phyloP scores from a whole-genome alignment of 2,888 invertebrate genomes.

The Villa cingulata region DNA sequence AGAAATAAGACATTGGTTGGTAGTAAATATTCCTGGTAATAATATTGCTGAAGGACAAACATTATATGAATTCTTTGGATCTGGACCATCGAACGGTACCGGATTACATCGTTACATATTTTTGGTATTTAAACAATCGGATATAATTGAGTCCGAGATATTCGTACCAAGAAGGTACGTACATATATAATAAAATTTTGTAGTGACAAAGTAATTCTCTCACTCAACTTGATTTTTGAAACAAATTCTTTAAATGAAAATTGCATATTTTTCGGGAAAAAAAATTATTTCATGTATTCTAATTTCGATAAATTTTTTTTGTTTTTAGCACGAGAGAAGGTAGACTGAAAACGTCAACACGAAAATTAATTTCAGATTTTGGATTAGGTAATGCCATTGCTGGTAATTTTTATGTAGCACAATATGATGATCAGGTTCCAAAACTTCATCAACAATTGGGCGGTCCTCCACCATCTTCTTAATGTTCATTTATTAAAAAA shows the following conservation, averaged over 20 bases:
- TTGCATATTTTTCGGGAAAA: no score
- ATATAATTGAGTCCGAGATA: constrained; percentile 6
- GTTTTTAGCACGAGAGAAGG: constrained; percentile 11
- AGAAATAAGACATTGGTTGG: constrained; percentile 81
- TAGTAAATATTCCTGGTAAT: constrained; percentile 62
- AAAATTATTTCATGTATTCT: no score
- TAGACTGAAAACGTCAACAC: constrained; percentile 41
- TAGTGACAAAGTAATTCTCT: no score
- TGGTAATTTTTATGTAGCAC: constrained; percentile 68
- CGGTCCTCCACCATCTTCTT: constrained; percentile 2
- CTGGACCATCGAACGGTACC: constrained; percentile 61
- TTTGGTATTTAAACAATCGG: constrained; percentile 54
- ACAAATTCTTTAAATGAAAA: no score
- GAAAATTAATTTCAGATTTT: constrained; percentile 58
- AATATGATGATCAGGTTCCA: constrained; percentile 70
- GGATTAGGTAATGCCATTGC: constrained; percentile 60
- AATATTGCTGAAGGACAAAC: constrained; percentile 53
- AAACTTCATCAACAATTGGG: constrained; percentile 30
- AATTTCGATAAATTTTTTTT: neutral
- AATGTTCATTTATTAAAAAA: no score
- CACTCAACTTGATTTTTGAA: no score
- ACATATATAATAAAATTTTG: no score
- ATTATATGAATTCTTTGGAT: constrained; percentile 60
- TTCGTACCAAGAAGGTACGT: neutral
- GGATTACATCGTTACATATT: constrained; percentile 62